Evolutionary conservation across 2,888 invertebrate genomes (phyloP), one percentile per base, ranked within the genome.

Genomic region (Hedychridium roseum): DNA sequence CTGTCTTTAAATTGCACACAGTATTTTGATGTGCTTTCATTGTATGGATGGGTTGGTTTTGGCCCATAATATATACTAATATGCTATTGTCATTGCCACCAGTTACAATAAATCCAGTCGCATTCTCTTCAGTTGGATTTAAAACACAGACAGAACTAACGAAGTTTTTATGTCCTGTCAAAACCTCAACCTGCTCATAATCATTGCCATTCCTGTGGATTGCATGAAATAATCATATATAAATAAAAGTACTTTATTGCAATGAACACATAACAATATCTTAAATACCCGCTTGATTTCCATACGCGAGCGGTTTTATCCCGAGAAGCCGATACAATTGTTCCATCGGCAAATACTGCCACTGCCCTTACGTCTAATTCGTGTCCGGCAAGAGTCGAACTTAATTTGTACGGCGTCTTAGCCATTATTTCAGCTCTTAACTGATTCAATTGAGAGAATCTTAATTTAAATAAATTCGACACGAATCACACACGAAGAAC

Each of bases 1-100:
- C 82, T 7, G 81, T 74, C 21, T 70, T 73, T 2, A 85, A 80
- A 74, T 80, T 80, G 54, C 84, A 84, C 75, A 92, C 89, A 35
- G 87, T 86, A 76, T 89, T 88, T 58, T 86, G 84, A 74, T 96
- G 95, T 0, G 92, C 92, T 64, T 87, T 86, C 3, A 95, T 80
- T 21, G 85, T 86, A 36, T 86, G 82, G 21, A 88, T 80, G 0
- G 92, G 88, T 35, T 85, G 80, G 12, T 85, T 83, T 52, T 89
- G 87, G 16, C 88, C 87, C 2, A 89, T 82, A 55, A 86, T 85
- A 75, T 91, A 97, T 4, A 91, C 86, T 62, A 91, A 83, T 66
- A 97, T 92, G 7, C 85, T 86, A 51, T 87, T 87, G 78, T 97
- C 97, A 79, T 95, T 92, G 69, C 95, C 91, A 12, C 94, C 96